Base-by-base conservation (phyloP, 30 jellyfish, hydroid and myxozoan species). In the Turritopsis rubra region DNA sequence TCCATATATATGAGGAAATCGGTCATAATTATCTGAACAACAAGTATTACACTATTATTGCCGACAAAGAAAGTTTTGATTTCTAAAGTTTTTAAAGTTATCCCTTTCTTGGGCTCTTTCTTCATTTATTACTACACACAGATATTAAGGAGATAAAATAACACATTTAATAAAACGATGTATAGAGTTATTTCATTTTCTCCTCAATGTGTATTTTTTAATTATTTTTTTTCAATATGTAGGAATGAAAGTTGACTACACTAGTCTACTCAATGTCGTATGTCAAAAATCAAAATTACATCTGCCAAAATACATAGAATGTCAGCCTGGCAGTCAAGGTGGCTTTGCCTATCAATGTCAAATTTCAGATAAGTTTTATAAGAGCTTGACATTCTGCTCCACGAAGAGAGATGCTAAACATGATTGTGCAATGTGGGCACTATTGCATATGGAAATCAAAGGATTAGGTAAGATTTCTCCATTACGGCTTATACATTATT, bases 391-490 rank as follows among this genome's bases (percentile, higher is more conserved):
- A 7, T 25, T 7, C 31, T 86, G 75, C 26, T 84, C 81, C 20
- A 87, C 94, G 22, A 91, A 91, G 68, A 87, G 73, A 79, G 88
- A 71, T 28, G 96, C 97, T 16, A 79, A 60, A 27, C 96, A 86
- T 13, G 76, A 52, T 29, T 86, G 93, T 21, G 96, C 97, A 19
- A 84, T 79, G 78, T 87, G 96, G 97, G 97, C 97, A 1, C 81
- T 91, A 53, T 71, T 91, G 68, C 87, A 65, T 8, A 68, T 91
- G 88, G 95, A 91, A 8, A 53, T 91, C 29, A 88, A 94, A 19
- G 92, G 88, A 25, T 66, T 82, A 31, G 88, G 88, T 82, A 31
- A 71, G 73, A 18, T 71, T 68, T 8, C 77, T 68, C 13, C 60
- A 13, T 41, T n/a, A 13, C 13, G 13, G 60, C 60, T 41, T 5